Evolutionary conservation across 1,140 invertebrate genomes (phyloP), one percentile per base, ranked within the genome.

Genomic region (Heliconius nattereri): DNA sequence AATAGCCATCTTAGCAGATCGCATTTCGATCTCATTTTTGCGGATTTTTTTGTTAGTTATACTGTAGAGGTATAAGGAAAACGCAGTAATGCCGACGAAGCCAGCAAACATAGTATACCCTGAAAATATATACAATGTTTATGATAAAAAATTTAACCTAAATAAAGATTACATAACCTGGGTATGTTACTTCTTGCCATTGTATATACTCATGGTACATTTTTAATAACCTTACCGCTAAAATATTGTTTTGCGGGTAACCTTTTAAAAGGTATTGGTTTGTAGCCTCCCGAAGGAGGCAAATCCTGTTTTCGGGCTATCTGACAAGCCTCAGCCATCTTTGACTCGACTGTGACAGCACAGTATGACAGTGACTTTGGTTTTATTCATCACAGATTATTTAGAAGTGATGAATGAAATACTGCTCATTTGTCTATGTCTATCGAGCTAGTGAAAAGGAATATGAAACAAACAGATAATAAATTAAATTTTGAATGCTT

Each of bases 231-330:
- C 90, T 91, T 95, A 97, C 97, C 96, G 85, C 95, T 95, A 78
- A 98, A 96, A 87, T 96, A 95, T 79, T 94, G 93, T 92, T 95
- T 97, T 5, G 97, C 95, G 45, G 96, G 96, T 52, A 97, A 94
- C 86, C 97, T 96, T 78, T 96, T 95, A 90, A 95, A 98, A 77
- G 96, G 95, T 83, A 98, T 96, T 16, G 96, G 95, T 83, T 95
- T 95, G 92, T 98, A 98, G 73, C 98, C 98, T 83, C 97, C 97
- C 74, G 95, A 92, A 81, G 98, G 98, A 86, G 98, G 98, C 95
- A 98, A 95, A 95, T 98, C 98, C 94, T 98, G 98, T 87, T 95
- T 96, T 86, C 89, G 87, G 76, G 86, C 89, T 78, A 94, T 75
- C 80, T 89, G 86, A 87, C 84, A 89, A 85, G 87, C 85, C 83